A percentile compares a stretch with the other conserved stretches of the same genome.
Conservation (phyloP, 2,797 vertebrate species). For the Hypotaenidia okinawae region DNA sequence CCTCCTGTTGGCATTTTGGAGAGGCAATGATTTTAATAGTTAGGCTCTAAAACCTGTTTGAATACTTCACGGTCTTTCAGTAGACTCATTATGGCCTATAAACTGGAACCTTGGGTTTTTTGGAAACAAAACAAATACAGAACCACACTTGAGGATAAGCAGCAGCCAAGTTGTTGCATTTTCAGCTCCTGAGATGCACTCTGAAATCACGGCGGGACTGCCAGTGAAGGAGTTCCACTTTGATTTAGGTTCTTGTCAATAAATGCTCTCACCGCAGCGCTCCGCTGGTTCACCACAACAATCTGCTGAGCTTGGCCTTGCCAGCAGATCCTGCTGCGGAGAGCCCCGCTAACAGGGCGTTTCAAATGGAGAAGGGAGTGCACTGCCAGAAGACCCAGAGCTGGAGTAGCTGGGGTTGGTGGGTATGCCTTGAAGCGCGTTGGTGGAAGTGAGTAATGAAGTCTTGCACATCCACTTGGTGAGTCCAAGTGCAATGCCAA, state of each 20-base stretch:
- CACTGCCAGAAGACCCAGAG: background rate
- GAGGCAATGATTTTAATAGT: background rate
- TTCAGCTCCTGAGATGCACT: background rate
- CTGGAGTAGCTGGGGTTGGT: background rate
- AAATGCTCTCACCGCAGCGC: background rate
- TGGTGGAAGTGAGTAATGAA: background rate
- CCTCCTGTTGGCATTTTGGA: background rate
- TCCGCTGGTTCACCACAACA: background rate
- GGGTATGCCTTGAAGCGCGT: background rate
- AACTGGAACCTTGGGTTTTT: background rate
- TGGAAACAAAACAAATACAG: background rate
- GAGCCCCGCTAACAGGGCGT: background rate
- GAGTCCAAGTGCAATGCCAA: background rate
- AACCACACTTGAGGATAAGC: background rate
- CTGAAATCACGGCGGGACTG: background rate
- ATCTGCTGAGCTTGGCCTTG: background rate
- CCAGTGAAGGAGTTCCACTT: background rate
- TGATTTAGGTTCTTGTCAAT: background rate
- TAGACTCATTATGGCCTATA: background rate
- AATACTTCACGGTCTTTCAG: background rate
- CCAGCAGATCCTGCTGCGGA: background rate
- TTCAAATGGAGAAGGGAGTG: background rate
- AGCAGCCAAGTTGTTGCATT: background rate
- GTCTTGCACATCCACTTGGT: background rate
- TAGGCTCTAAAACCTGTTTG: background rate